Conservation (phyloP, 1,140 invertebrate genomes). For the Ephestia elutella region DNA sequence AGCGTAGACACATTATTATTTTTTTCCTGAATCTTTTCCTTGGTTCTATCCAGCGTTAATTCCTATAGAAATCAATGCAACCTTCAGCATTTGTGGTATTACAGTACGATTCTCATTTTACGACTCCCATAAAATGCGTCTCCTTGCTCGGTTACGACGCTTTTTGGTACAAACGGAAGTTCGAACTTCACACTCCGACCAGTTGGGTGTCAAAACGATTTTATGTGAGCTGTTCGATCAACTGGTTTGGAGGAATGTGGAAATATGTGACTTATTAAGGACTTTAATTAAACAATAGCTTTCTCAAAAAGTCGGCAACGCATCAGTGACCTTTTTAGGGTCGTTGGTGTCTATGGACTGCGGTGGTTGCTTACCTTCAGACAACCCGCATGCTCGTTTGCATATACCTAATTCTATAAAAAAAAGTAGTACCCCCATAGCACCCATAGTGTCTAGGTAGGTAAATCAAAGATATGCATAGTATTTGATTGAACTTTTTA, state of each 20-base stretch:
- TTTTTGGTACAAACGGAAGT: constrained; percentile 5
- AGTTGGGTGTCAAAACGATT: constrained; percentile 4
- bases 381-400: too few relatives aligned
- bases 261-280: not conserved
- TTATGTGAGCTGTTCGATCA: constrained; percentile 1
- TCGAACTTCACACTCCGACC: constrained; percentile 3
- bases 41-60: not conserved
- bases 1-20: not conserved
- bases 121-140: constrained; percentile 1
- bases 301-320: too few relatives aligned
- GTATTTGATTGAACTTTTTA: too few relatives aligned
- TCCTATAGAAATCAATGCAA: not conserved
- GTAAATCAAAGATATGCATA: too few relatives aligned
- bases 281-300: not conserved
- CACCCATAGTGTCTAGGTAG: too few relatives aligned
- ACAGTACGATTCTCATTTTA: not conserved
- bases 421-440: too few relatives aligned
- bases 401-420: too few relatives aligned
- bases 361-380: too few relatives aligned
- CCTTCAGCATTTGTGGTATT: not conserved
- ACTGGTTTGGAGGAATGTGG: not conserved
- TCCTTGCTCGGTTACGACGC: not conserved
- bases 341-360: too few relatives aligned
- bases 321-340: too few relatives aligned
- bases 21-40: not conserved